Conservation (phyloP, 30 jellyfish, hydroid and myxozoan species). For the Aurelia sp. region DNA sequence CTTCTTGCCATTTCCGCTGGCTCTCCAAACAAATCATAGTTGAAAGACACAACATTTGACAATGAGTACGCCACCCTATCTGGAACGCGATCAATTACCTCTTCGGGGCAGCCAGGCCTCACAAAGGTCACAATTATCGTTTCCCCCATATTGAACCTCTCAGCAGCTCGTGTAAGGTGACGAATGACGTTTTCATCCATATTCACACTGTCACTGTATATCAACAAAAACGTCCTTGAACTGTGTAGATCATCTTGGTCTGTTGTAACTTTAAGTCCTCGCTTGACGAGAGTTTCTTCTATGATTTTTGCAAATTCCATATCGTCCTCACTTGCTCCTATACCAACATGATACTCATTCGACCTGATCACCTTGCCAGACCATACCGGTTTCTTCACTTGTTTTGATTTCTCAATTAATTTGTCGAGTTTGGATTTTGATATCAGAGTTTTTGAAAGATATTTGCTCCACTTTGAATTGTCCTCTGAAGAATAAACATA, state of each 20-base stretch:
- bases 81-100: conserved; percentile 62
- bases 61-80: conserved; percentile 62
- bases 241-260: conserved; percentile 57
- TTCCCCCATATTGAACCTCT: conserved; percentile 60
- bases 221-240: conserved; percentile 36
- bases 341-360: conserved; percentile 39
- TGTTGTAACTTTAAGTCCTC: conserved; percentile 57
- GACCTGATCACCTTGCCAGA: conserved; percentile 29
- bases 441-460: conserved; percentile 29
- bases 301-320: conserved; percentile 28
- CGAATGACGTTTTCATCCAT: conserved; percentile 63
- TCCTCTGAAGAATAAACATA: conserved; percentile 32
- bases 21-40: conserved; percentile 50
- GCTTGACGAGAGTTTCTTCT: conserved; percentile 17
- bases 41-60: conserved; percentile 48
- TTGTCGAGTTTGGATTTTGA: conserved; percentile 13
- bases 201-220: conserved; percentile 57
- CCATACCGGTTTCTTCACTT: conserved; percentile 41
- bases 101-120: conserved; percentile 65
- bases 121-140: conserved; percentile 37
- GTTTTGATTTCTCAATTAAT: neutral
- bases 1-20: conserved; percentile 26
- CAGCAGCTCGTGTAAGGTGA: conserved; percentile 70
- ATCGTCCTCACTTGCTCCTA: conserved; percentile 59
- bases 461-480: conserved; percentile 40